phyloP scores from a whole-genome alignment of 2,113 vertebrate species.

The Furnarius figulus region DNA sequence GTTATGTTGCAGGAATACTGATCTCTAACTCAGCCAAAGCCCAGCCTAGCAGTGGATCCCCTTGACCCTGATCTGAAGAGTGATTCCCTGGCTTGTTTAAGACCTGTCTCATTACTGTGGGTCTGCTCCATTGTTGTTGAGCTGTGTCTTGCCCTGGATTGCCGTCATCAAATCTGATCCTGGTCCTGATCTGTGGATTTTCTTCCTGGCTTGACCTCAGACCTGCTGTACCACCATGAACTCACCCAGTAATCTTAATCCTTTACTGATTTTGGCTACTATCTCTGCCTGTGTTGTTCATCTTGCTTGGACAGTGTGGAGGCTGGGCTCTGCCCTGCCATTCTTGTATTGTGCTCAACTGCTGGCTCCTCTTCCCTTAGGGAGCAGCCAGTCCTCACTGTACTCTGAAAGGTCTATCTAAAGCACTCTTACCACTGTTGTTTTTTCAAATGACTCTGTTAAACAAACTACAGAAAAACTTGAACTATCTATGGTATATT shows the following conservation, averaged over 20 bases:
- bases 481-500: background rate
- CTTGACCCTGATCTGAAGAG: background rate
- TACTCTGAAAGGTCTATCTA: background rate
- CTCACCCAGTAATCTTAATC: background rate
- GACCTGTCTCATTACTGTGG: background rate
- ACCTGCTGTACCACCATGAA: background rate
- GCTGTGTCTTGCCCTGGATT: background rate
- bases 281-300: background rate
- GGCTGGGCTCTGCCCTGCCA: background rate
- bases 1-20: background rate
- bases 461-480: background rate
- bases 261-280: background rate
- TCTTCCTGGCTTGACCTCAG: background rate
- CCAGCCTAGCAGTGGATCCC: background rate
- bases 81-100: background rate
- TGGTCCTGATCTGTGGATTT: background rate
- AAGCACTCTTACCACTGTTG: background rate
- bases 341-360: background rate
- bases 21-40: background rate
- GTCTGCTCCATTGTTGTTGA: background rate
- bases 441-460: background rate
- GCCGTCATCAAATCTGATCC: background rate
- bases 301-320: background rate
- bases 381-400: background rate
- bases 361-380: background rate